Conservation (phyloP, 2,797 vertebrate species). For the Galaxias olidus region DNA sequence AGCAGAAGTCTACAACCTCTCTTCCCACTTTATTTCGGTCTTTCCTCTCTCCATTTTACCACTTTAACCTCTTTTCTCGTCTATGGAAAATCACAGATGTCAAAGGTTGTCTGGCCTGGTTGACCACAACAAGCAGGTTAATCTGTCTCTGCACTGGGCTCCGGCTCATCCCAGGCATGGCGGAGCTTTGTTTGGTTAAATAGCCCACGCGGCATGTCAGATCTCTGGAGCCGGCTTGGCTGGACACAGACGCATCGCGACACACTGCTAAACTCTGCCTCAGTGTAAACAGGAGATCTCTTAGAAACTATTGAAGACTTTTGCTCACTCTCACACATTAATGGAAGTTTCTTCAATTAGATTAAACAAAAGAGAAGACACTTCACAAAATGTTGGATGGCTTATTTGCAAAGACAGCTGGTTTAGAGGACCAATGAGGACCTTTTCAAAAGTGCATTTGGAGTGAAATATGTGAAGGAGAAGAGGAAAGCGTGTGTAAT, state of each 20-base stretch:
- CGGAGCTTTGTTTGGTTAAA: conserved; percentile 72
- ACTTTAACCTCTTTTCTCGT: conserved; percentile 32
- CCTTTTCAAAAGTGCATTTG: conserved; percentile 8
- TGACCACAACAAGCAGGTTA: conserved; percentile 88
- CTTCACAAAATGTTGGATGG: conserved; percentile 6
- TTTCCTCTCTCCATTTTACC: conserved; percentile 31
- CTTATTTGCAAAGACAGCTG: conserved; percentile 9
- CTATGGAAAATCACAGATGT: conserved; percentile 71
- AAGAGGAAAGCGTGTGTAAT: conserved; percentile 18
- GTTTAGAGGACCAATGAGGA: conserved; percentile 19
- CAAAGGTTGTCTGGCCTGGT: conserved; percentile 91
- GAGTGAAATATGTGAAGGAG: conserved; percentile 6
- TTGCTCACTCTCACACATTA: conserved; percentile 24
- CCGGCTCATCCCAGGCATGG: conserved; percentile 39
- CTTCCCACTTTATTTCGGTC: conserved; percentile 9
- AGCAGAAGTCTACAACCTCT: conserved; percentile 39
- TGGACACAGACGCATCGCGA: conserved; percentile 48
- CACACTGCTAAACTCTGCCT: conserved; percentile 42
- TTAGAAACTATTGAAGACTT: conserved; percentile 29
- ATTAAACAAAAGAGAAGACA: conserved; percentile 23
- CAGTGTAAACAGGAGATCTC: conserved; percentile 49
- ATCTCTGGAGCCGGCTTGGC: conserved; percentile 65
- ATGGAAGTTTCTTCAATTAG: conserved; percentile 29
- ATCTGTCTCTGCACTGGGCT: conserved; percentile 68
- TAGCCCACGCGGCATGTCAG: conserved; percentile 69